Percentiles rank a stretch among this genome's conserved stretches.
Evolutionary conservation across 1,140 invertebrate genomes (phyloP).

Genomic region (Lasaia peninsularis): DNA sequence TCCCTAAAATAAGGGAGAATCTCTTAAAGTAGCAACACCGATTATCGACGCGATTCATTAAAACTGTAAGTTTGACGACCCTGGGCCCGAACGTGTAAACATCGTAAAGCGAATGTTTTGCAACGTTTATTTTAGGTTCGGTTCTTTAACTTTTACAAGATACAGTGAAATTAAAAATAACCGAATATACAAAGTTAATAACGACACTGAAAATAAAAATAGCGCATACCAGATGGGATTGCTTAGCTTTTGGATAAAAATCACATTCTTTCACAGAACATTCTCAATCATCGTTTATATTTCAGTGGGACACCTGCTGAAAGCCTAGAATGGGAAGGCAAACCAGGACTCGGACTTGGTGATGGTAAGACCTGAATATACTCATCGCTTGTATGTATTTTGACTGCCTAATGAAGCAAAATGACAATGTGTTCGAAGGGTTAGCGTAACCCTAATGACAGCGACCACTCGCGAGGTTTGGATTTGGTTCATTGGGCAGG

Average conservation of each 20-base stretch:
- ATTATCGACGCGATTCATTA: slow-evolving; percentile 3
- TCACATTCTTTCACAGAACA: neutral
- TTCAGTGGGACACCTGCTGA: neutral
- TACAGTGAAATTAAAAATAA: neutral
- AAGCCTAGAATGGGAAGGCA: neutral
- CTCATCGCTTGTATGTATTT: too few species aligned
- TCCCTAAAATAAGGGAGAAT: too few species aligned
- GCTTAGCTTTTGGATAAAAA: neutral
- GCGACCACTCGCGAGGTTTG: too few species aligned
- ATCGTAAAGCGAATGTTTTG: slow-evolving; percentile 5
- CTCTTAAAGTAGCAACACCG: too few species aligned
- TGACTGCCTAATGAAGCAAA: too few species aligned
- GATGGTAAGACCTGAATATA: too few species aligned
- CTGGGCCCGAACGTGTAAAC: slow-evolving; percentile 4
- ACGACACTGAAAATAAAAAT: slow-evolving; percentile 2
- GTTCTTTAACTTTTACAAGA: slow-evolving; percentile 3
- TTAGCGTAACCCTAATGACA: too few species aligned
- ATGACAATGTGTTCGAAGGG: too few species aligned
- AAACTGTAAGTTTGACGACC: slow-evolving; percentile 6
- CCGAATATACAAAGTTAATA: neutral
- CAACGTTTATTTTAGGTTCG: slow-evolving; percentile 9
- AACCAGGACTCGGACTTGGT: too few species aligned
- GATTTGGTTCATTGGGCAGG: too few species aligned
- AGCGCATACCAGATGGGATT: slow-evolving; percentile 5
- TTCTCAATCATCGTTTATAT: neutral